phyloP scores from a whole-genome alignment of 2,888 invertebrate genomes.

The Sinhomidia bicolor region DNA sequence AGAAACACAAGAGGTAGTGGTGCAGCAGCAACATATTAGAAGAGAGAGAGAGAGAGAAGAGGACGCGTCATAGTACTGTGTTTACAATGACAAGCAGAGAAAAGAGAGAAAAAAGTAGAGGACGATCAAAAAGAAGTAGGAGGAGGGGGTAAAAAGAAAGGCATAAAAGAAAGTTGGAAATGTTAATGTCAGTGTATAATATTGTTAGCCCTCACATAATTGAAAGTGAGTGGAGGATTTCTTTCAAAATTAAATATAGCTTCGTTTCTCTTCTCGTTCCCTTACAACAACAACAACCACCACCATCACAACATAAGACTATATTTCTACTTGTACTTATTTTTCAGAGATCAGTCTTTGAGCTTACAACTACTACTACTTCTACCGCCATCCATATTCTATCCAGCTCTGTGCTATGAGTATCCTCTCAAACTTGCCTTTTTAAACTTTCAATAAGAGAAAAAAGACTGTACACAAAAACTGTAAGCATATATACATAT shows the following conservation, averaged over 20 bases:
- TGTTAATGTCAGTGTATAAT: constrained; percentile 76
- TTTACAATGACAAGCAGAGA: constrained; percentile 18
- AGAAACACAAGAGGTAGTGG: not conserved
- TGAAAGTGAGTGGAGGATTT: constrained; percentile 76
- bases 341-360: constrained; percentile 71
- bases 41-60: not conserved
- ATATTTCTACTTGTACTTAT: constrained; percentile 34
- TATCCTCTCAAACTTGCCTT: not conserved
- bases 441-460: not conserved
- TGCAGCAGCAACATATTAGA: not conserved
- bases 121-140: constrained; percentile 47
- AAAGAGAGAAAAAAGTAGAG: constrained; percentile 5
- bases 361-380: constrained; percentile 46
- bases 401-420: not conserved
- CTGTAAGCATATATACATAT: not conserved
- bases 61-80: not conserved
- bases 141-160: constrained; percentile 50
- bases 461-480: not conserved
- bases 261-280: constrained; percentile 56
- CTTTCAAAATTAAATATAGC: constrained; percentile 75
- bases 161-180: constrained; percentile 74
- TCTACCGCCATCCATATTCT: too few relatives aligned
- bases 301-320: too few relatives aligned
- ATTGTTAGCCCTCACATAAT: constrained; percentile 76
- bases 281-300: not conserved